Base-by-base conservation (phyloP, 2,888 invertebrate genomes). In the Melanotus villosus region DNA sequence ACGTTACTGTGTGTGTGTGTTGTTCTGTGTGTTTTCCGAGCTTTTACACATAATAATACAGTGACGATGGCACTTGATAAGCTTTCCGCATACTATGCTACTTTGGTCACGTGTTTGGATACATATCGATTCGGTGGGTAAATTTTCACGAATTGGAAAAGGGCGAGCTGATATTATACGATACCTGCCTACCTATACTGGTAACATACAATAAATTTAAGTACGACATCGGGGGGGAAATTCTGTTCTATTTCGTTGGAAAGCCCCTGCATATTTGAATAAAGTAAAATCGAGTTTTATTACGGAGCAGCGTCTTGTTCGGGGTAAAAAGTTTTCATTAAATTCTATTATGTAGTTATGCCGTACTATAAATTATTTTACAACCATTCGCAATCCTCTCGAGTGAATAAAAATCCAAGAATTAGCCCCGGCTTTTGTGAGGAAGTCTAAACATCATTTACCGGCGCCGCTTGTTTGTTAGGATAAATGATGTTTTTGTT, bases 401-500 rank as follows among this genome's bases (percentile, higher is more conserved):
- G 2, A 18, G 52, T 18, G 34, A 52, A 52, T 52, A 52, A 52
- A 52, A 52, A 52, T 52, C 32, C 23, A 32, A 32, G 32, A 52
- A 52, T 52, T 34, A 34, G 32, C 32, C 34, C 18, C 18, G 52
- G 32, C 47, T 47, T 47, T 52, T 52, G 32, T 14, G 14, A 36
- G 38, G 26, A 14, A 38, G 23, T 47, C 18, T 26, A 47, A 65
- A 32, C 41, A 65, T 56, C 21, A 30, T 65, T 57, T 57, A 26
- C 26, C 26, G 43, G 41, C 41, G 26, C 45, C 38, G 65, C 45
- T 58, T 62, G 52, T 62, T 62, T 63, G 70, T 59, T 43, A 41
- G 70, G 67, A 63, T 67, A 70, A 67, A 70, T 64, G 65, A 65
- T 65, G 68, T 71, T 71, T 71, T 71, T 71, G 71, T 73, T 72